Evolutionary conservation across 1,140 invertebrate genomes (phyloP).

Genomic region (Pogonomyrmex barbatus): DNA sequence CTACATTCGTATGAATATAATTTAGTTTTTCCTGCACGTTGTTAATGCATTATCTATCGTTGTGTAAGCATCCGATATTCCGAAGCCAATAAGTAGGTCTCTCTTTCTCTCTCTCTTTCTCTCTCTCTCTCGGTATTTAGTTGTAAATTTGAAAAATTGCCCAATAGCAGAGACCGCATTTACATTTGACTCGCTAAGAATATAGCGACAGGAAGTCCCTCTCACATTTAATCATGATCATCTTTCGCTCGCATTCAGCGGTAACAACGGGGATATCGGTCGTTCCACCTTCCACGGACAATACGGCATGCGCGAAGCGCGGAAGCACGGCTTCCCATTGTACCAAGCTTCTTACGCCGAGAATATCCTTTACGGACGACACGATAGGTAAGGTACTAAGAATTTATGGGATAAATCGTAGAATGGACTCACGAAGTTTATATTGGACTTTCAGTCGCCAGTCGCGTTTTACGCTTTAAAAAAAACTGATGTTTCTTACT

Average conservation of each 20-base stretch:
- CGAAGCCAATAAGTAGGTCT: not conserved
- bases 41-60: slow-evolving; percentile 29
- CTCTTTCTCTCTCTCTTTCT: not conserved
- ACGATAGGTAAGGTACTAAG: slow-evolving; percentile 78
- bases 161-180: not conserved
- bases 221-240: slow-evolving; percentile 51
- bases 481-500: not conserved
- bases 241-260: slow-evolving; percentile 70
- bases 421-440: slow-evolving; percentile 36
- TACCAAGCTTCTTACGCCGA: slow-evolving; percentile 80
- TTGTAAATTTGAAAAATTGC: not conserved
- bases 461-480: slow-evolving; percentile 24
- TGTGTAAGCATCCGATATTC: not conserved
- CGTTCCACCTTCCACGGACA: slow-evolving; percentile 72
- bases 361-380: slow-evolving; percentile 84
- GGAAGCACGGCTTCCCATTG: slow-evolving; percentile 77
- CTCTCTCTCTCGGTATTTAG: not conserved
- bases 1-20: not conserved
- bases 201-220: not conserved
- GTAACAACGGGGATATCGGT: slow-evolving; percentile 76
- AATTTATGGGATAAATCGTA: slow-evolving; percentile 43
- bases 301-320: slow-evolving; percentile 74
- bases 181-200: not conserved
- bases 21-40: slow-evolving; percentile 2
- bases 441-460: not conserved